Conservation (phyloP, 1,140 invertebrate genomes). For the Drosophila nikananu region DNA sequence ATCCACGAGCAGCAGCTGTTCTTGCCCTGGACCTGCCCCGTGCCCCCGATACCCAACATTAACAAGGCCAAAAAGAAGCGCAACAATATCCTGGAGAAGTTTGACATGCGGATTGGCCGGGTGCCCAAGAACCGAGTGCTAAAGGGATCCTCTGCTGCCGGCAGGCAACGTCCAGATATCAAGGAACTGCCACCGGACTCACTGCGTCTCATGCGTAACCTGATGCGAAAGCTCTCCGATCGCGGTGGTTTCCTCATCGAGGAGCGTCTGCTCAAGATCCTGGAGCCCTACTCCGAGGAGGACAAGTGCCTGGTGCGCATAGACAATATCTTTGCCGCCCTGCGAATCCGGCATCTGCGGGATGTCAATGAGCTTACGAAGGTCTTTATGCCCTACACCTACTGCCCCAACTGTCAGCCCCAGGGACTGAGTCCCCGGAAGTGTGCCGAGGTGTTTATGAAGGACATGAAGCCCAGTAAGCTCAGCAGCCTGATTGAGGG, state of each 20-base stretch:
- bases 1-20: conserved; percentile 90
- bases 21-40: conserved; percentile 87
- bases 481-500: rapidly evolving
- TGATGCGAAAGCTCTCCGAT: conserved; percentile 86
- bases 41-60: conserved; percentile 69
- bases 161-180: conserved; percentile 21
- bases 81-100: conserved; percentile 51
- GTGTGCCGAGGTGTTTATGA: conserved; percentile 68
- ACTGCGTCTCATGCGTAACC: conserved; percentile 83
- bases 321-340: conserved; percentile 89
- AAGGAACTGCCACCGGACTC: conserved; percentile 56
- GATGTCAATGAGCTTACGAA: conserved; percentile 87
- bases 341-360: conserved; percentile 86
- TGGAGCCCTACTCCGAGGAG: conserved; percentile 87
- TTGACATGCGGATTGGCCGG: conserved; percentile 57
- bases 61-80: conserved; percentile 42
- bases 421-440: conserved; percentile 58
- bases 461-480: conserved; percentile 28
- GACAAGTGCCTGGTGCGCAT: conserved; percentile 88
- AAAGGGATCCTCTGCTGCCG: not conserved
- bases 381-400: conserved; percentile 88
- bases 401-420: conserved; percentile 86
- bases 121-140: conserved; percentile 55
- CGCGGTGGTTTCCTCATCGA: conserved; percentile 89
- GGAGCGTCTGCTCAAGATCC: conserved; percentile 87